phyloP scores from a whole-genome alignment of 2,888 invertebrate genomes.

The Hirtodrosophila alboralis region DNA sequence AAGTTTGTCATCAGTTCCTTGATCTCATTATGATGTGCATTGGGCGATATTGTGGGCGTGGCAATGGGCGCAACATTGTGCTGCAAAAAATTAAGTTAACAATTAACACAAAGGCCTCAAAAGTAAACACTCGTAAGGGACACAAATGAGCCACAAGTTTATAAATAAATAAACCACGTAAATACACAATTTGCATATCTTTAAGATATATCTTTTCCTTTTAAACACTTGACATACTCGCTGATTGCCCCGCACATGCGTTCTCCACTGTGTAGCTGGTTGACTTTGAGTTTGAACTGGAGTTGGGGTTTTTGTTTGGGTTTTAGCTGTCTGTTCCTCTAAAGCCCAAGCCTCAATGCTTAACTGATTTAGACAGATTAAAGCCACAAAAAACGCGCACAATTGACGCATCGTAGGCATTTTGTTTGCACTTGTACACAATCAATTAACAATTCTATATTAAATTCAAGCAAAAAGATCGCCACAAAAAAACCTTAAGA shows the following conservation, averaged over 20 bases:
- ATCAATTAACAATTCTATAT: too few species aligned
- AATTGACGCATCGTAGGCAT: slow-evolving; percentile 5
- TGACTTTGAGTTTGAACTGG: slow-evolving; percentile 2
- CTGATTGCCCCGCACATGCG: slow-evolving; percentile 30
- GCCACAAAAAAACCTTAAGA: background rate
- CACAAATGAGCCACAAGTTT: too few species aligned
- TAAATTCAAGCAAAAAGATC: too few species aligned
- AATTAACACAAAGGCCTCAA: background rate
- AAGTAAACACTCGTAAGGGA: too few species aligned
- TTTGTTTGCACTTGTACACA: too few species aligned
- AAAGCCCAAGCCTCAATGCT: background rate
- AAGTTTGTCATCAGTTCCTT: slow-evolving; percentile 79
- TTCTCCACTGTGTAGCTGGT: background rate
- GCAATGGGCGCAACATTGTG: slow-evolving; percentile 2
- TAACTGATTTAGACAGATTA: slow-evolving; percentile 16
- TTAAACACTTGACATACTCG: slow-evolving; percentile 59
- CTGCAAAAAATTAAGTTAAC: slow-evolving; percentile 1
- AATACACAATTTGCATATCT: background rate
- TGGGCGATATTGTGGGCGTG: slow-evolving; percentile 1
- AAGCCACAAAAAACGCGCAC: slow-evolving; percentile 11
- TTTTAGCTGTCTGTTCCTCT: background rate
- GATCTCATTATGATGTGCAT: slow-evolving; percentile 50
- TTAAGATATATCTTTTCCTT: background rate
- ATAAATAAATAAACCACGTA: background rate
- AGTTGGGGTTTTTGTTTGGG: too few species aligned